phyloP scores from a whole-genome alignment of 1,140 invertebrate species.

The Palaemon carinicauda region DNA sequence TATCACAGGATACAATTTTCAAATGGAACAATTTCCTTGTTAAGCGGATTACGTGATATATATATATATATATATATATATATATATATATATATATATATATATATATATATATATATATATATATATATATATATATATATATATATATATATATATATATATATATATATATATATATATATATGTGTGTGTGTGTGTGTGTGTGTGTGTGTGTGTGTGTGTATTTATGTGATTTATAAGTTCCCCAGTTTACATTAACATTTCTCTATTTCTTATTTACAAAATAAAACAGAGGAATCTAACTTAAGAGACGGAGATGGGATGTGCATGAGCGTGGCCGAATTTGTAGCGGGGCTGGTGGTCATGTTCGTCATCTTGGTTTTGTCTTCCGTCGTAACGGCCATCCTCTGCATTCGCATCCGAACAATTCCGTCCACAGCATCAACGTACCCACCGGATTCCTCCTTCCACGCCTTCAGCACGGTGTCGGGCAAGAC shows the following conservation, averaged over 20 bases:
- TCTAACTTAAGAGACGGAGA: background rate
- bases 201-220: too few relatives aligned
- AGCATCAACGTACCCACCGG: slow-evolving; percentile 57
- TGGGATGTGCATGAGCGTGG: slow-evolving; percentile 66
- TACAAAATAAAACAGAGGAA: too few relatives aligned
- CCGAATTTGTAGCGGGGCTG: slow-evolving; percentile 64
- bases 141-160: background rate
- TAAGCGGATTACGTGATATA: too few relatives aligned
- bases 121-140: background rate
- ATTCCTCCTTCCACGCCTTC: slow-evolving; percentile 60
- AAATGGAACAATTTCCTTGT: too few relatives aligned
- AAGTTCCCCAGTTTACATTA: too few relatives aligned
- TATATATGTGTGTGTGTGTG: too few relatives aligned
- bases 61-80: too few relatives aligned
- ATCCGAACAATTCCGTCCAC: slow-evolving; percentile 57
- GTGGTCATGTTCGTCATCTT: slow-evolving; percentile 65
- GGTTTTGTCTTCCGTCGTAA: slow-evolving; percentile 63
- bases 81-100: too few relatives aligned
- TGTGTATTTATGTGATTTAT: too few relatives aligned
- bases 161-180: background rate
- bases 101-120: too few relatives aligned
- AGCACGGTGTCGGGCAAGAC: slow-evolving; percentile 51
- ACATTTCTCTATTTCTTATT: too few relatives aligned
- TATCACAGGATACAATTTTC: too few relatives aligned
- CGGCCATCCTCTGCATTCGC: slow-evolving; percentile 62